Conservation (phyloP, 2,888 invertebrate species). For the Blera fallax region DNA sequence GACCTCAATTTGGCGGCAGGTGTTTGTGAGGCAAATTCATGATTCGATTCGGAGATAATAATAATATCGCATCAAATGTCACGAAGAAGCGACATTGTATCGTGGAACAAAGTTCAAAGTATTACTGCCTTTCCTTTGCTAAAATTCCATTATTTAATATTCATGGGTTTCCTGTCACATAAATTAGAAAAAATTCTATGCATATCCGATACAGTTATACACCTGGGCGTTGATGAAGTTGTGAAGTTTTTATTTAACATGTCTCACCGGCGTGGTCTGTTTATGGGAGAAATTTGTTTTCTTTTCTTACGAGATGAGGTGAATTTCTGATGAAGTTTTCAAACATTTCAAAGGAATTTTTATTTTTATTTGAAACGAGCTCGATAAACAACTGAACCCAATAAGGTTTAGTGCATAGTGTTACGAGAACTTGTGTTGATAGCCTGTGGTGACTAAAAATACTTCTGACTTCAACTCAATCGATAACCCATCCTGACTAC, state of each 20-base stretch:
- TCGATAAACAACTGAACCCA: not conserved
- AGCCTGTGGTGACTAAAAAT: too few relatives aligned
- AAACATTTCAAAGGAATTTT: not conserved
- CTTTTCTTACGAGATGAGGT: not conserved
- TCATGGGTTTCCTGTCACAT: constrained; percentile 42
- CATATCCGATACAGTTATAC: constrained; percentile 28
- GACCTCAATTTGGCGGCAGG: constrained; percentile 14
- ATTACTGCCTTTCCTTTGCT: not conserved
- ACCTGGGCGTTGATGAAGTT: not conserved
- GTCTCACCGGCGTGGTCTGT: not conserved
- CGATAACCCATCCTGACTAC: too few relatives aligned
- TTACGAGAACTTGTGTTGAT: not conserved
- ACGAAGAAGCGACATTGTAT: not conserved
- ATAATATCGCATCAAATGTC: constrained; percentile 37
- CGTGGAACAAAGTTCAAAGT: not conserved
- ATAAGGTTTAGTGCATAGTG: not conserved
- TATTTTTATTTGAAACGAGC: not conserved
- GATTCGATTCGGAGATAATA: not conserved
- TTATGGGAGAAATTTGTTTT: not conserved
- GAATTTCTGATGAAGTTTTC: constrained; percentile 9
- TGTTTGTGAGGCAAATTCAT: constrained; percentile 26
- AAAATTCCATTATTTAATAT: constrained; percentile 25
- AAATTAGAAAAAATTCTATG: constrained; percentile 17
- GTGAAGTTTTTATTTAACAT: constrained; percentile 16
- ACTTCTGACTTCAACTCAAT: too few relatives aligned